Evolutionary conservation across 2,797 vertebrate species (phyloP).

Genomic region (Echiichthys vipera): DNA sequence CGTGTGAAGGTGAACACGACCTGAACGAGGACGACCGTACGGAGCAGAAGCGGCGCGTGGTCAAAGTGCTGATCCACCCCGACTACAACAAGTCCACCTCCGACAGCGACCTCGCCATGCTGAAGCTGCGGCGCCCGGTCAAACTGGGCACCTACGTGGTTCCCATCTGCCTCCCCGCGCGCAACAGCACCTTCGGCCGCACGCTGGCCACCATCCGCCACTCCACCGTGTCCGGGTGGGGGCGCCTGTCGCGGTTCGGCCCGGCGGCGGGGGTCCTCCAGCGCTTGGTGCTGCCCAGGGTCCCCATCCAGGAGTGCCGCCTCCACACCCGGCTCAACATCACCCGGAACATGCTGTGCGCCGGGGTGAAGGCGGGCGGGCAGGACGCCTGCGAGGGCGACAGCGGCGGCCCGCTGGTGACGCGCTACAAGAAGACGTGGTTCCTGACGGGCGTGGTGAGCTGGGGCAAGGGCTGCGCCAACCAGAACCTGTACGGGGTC

Average conservation of each 20-base stretch:
- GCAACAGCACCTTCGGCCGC: constrained; percentile 75
- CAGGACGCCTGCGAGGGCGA: constrained; percentile 92
- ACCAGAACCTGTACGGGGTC: constrained; percentile 85
- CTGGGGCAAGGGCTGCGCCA: constrained; percentile 94
- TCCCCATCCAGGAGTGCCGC: constrained; percentile 88
- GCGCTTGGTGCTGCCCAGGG: constrained; percentile 84
- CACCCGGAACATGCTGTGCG: constrained; percentile 95
- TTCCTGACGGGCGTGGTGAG: constrained; percentile 94
- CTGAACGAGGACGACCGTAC: constrained; percentile 61
- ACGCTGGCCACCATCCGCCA: constrained; percentile 80
- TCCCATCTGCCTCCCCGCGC: constrained; percentile 90
- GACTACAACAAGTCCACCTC: constrained; percentile 72
- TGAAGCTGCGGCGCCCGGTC: constrained; percentile 80
- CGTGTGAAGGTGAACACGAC: constrained; percentile 86
- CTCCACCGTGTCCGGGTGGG: constrained; percentile 94
- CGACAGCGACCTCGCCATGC: constrained; percentile 89
- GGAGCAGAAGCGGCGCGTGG: constrained; percentile 84
- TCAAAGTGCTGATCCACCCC: constrained; percentile 79
- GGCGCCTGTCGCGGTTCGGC: constrained; percentile 85
- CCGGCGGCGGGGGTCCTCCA: constrained; percentile 82
- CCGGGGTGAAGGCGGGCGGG: constrained; percentile 83
- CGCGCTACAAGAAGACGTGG: constrained; percentile 88
- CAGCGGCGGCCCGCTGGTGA: constrained; percentile 93
- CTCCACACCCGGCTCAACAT: constrained; percentile 81
- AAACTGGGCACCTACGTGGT: constrained; percentile 79